Evolutionary conservation across 2,113 vertebrate species (phyloP).

Genomic region (Cygnus buccinator): DNA sequence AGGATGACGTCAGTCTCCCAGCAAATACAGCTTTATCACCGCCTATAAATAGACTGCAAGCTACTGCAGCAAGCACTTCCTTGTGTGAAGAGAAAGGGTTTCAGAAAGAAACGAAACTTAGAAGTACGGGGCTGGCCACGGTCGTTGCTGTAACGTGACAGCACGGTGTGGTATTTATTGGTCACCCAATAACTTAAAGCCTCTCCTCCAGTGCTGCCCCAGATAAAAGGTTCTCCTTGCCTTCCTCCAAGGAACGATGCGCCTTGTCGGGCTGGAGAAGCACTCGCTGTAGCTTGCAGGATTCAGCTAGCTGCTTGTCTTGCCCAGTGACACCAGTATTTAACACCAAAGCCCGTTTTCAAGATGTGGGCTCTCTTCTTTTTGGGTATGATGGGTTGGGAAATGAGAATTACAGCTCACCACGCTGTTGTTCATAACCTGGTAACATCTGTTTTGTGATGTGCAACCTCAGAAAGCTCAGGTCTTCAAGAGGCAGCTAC

Average conservation of each 20-base stretch:
- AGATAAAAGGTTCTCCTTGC: fast-evolving
- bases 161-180: neutral
- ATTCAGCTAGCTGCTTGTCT: neutral
- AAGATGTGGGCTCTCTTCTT: fast-evolving
- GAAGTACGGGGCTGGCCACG: neutral
- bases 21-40: neutral
- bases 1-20: neutral
- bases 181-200: too few relatives aligned
- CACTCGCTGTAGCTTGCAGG: neutral
- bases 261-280: fast-evolving
- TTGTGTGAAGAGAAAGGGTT: neutral
- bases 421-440: neutral
- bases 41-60: neutral
- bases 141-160: fast-evolving
- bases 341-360: neutral
- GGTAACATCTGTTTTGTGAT: neutral
- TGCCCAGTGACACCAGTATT: neutral
- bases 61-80: neutral
- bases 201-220: neutral
- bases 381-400: fast-evolving
- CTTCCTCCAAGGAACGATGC: fast-evolving
- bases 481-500: neutral
- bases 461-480: conserved; percentile 32
- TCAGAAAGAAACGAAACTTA: neutral
- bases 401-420: neutral